Base-by-base conservation (phyloP, 2,113 vertebrate species). In the Motacilla tschutschensis region DNA sequence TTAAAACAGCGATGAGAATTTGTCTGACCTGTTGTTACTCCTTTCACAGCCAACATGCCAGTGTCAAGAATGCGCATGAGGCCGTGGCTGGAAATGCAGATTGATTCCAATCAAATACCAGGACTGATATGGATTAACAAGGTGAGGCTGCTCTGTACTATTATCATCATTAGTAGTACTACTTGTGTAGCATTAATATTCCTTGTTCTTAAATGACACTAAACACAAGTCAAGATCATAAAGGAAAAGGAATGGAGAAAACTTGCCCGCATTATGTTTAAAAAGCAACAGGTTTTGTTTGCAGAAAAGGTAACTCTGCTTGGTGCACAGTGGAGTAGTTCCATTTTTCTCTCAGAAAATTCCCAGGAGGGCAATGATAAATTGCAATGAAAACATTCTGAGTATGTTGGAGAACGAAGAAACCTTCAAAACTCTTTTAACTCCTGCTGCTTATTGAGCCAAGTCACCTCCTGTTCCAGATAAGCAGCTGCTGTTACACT, bases 11-110 rank as follows among this genome's bases (percentile, higher is more conserved):
- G 36, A 2, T 12, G 67, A 19, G 17, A 14, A n/a, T 70, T 55
- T 57, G 35, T 26, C 78, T 94, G 66, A 94, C 17, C 81, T 63
- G 53, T 33, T 57, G 62, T 40, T 75, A 7, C 50, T 73, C 66
- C 88, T 80, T 78, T 81, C 79, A 17, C 44, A 97, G 96, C 72
- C 88, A 92, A 78, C 87, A 99, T 99, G 99, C 99, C 99, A 1
- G 98, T 98, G 70, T 83, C 97, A 69, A 97, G 99, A 89, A 98
- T 99, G 98, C 98, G 98, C 87, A 99, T 99, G 99, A 98, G 98
- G 59, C 99, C 98, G 25, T 99, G 99, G 99, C 53, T 99, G 95
- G 98, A 99, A 96, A 82, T 89, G 88, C 98, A 98, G 95, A 99
- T 99, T 85, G 96, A 99, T 29, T 98, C 98, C 47, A 97, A 98